Conservation (phyloP, 2,113 vertebrate species). For the Centropristis striata region DNA sequence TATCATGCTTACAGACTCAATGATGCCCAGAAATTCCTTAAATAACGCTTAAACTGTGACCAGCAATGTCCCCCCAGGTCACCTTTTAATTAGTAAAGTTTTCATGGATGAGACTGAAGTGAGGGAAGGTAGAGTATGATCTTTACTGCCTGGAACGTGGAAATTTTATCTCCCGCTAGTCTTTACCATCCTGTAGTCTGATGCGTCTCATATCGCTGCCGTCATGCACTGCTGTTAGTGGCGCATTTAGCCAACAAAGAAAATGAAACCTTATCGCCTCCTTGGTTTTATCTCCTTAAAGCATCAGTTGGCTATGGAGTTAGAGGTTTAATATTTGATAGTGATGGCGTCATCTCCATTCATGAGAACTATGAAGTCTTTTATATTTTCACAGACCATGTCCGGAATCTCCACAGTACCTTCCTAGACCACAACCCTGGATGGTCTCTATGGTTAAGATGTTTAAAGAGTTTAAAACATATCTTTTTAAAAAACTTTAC, state of each 20-base stretch:
- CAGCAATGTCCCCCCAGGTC: conserved; percentile 29
- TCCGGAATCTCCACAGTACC: conserved; percentile 28
- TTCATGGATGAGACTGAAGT: conserved; percentile 35
- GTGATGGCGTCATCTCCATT: conserved; percentile 31
- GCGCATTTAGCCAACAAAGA: conserved; percentile 80
- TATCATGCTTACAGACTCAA: conserved; percentile 55
- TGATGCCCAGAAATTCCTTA: conserved; percentile 37
- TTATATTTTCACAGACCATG: conserved; percentile 23
- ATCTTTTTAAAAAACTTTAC: not conserved
- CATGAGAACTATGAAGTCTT: conserved; percentile 48
- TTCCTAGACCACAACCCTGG: not conserved
- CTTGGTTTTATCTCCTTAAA: conserved; percentile 66
- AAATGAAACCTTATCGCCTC: conserved; percentile 79
- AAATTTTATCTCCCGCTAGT: conserved; percentile 46
- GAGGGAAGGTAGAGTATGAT: conserved; percentile 4
- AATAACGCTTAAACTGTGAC: conserved; percentile 55
- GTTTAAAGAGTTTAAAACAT: too few species aligned
- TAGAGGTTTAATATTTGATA: conserved; percentile 74
- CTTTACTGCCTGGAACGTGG: conserved; percentile 21
- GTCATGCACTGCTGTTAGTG: conserved; percentile 40
- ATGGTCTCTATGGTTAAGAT: not conserved
- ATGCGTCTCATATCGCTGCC: conserved; percentile 38
- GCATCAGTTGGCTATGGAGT: conserved; percentile 65
- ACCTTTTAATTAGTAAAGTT: conserved; percentile 65
- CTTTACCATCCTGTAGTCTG: conserved; percentile 63